Evolutionary conservation across 1,140 invertebrate genomes (phyloP).

Genomic region (Phthorimaea operculella): DNA sequence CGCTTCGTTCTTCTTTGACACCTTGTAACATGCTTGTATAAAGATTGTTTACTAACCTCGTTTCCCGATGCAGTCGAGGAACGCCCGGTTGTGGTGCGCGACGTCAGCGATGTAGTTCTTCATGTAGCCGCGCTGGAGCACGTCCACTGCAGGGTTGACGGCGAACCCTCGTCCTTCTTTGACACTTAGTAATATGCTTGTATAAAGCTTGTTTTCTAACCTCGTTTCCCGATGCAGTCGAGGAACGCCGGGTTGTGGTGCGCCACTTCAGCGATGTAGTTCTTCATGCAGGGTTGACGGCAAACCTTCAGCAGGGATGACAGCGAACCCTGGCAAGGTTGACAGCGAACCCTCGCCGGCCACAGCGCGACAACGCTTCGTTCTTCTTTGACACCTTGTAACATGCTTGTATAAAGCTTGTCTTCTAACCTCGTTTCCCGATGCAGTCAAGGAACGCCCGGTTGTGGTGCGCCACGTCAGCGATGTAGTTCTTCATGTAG

Average conservation of each 20-base stretch:
- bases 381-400: conserved; percentile 33
- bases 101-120: conserved; percentile 70
- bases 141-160: conserved; percentile 59
- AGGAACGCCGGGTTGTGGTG: conserved; percentile 67
- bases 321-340: conserved; percentile 45
- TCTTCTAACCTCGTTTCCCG: conserved; percentile 44
- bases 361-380: conserved; percentile 23
- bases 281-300: conserved; percentile 67
- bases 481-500: conserved; percentile 71
- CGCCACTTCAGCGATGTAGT: conserved; percentile 67
- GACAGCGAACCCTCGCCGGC: conserved; percentile 36
- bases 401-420: too few species aligned
- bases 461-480: conserved; percentile 67
- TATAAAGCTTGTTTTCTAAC: too few species aligned
- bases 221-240: conserved; percentile 69
- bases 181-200: conserved; percentile 31
- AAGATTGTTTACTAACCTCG: too few species aligned
- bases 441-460: conserved; percentile 67
- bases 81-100: conserved; percentile 65
- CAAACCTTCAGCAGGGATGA: conserved; percentile 68
- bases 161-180: conserved; percentile 30
- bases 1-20: conserved; percentile 20
- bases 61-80: conserved; percentile 69
- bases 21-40: too few species aligned
- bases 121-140: conserved; percentile 76